Evolutionary conservation across 2,888 invertebrate genomes (phyloP).

Genomic region (Syrista parreyssii): DNA sequence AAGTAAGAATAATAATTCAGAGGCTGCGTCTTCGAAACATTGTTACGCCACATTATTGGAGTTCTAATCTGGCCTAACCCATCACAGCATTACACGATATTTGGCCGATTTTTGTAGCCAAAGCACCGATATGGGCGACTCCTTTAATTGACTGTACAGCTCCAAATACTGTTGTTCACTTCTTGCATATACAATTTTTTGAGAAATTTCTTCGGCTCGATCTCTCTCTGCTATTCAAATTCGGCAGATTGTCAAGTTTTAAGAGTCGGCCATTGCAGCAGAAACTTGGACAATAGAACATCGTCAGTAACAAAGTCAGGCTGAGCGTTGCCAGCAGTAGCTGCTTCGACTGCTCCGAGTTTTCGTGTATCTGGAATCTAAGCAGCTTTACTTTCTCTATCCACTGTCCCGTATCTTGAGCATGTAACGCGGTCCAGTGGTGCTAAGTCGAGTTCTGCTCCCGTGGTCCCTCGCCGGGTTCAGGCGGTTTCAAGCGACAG

Average conservation of each 20-base stretch:
- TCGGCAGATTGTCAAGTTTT: conserved; percentile 34
- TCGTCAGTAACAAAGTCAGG: conserved; percentile 23
- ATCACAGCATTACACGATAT: too few relatives aligned
- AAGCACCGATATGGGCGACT: too few relatives aligned
- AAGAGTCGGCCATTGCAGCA: conserved; percentile 23
- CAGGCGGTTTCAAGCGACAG: not conserved
- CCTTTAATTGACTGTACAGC: too few relatives aligned
- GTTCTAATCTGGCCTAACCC: too few relatives aligned
- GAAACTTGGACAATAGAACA: conserved; percentile 36
- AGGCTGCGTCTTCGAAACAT: too few relatives aligned
- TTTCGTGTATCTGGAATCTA: not conserved
- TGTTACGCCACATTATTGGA: too few relatives aligned
- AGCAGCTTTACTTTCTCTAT: not conserved
- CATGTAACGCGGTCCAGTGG: not conserved
- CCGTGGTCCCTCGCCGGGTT: not conserved
- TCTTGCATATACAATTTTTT: too few relatives aligned
- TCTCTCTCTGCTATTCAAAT: too few relatives aligned
- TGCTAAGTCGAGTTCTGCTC: not conserved
- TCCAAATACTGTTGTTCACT: too few relatives aligned
- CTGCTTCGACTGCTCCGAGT: conserved; percentile 11
- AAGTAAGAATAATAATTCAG: conserved; percentile 30
- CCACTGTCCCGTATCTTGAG: not conserved
- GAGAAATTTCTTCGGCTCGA: too few relatives aligned
- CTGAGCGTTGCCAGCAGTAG: conserved; percentile 8
- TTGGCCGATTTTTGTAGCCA: too few relatives aligned